phyloP scores from a whole-genome alignment of 1,140 invertebrate species.

The Xylocopa sonorina region DNA sequence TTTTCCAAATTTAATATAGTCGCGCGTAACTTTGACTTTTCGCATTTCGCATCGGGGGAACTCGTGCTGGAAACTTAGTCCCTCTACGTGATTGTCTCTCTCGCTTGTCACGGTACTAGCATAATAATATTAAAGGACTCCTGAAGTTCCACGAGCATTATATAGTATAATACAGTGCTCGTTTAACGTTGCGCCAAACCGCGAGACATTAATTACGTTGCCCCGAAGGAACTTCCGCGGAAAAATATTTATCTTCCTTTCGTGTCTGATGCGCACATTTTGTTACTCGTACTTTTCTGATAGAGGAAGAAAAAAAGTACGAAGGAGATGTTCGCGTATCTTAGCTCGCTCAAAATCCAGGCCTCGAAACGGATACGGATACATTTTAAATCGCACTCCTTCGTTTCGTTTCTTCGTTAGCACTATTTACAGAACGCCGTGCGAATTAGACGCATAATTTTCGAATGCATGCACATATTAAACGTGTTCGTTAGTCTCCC shows the following conservation, averaged over 20 bases:
- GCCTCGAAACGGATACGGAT: not conserved
- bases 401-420: not conserved
- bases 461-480: not conserved
- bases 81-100: constrained; percentile 13
- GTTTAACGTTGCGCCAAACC: constrained; percentile 21
- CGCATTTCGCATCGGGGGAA: not conserved
- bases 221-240: not conserved
- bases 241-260: constrained; percentile 10
- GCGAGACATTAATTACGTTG: constrained; percentile 24
- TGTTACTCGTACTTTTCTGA: not conserved
- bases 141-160: constrained; percentile 16
- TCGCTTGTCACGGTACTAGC: constrained; percentile 18
- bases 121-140: constrained; percentile 39
- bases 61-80: constrained; percentile 8
- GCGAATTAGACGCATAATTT: not conserved
- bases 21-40: not conserved
- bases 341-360: too few species aligned
- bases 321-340: too few species aligned
- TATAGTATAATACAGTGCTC: constrained; percentile 16
- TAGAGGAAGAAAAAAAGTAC: not conserved
- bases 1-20: not conserved
- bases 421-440: not conserved
- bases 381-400: not conserved
- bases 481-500: not conserved
- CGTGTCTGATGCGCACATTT: not conserved